Percentiles rank a stretch among this genome's conserved stretches.
phyloP scores from a whole-genome alignment of 2,113 vertebrate species.

The Chloebia gouldiae region DNA sequence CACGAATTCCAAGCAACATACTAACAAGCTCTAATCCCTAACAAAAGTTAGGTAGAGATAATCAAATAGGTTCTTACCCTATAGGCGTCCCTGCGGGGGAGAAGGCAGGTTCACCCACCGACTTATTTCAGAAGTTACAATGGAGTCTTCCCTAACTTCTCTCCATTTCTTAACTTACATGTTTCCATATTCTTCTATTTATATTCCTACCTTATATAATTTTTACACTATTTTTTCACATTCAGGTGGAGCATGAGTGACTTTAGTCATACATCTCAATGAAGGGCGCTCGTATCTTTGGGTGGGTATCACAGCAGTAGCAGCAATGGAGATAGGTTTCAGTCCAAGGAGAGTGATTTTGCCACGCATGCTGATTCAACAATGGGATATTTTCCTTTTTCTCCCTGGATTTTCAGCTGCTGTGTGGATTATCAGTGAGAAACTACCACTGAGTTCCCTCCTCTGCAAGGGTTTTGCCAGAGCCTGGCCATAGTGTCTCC shows the following conservation, averaged over 20 bases:
- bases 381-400: background rate
- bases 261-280: background rate
- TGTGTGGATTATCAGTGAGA: background rate
- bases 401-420: background rate
- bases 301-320: too few relatives aligned
- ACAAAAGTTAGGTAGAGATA: background rate
- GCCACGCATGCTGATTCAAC: background rate
- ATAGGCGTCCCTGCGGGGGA: fast-evolving
- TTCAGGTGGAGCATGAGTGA: background rate
- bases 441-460: background rate
- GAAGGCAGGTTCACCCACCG: too few relatives aligned
- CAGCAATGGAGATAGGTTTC: fast-evolving
- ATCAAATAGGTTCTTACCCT: too few relatives aligned
- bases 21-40: background rate
- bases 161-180: background rate
- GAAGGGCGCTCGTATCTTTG: background rate
- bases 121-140: background rate
- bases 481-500: background rate
- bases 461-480: background rate
- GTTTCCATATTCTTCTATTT: background rate
- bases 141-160: background rate
- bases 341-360: background rate
- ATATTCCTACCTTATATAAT: background rate
- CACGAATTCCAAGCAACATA: background rate
- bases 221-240: background rate